A percentile compares a stretch with the other conserved stretches of the same genome.
These are phyloP conservation scores for Daubentonia madagascariensis DNA, from an alignment of 2,113 vertebrate species.

Conservation along the genomic window DNA sequence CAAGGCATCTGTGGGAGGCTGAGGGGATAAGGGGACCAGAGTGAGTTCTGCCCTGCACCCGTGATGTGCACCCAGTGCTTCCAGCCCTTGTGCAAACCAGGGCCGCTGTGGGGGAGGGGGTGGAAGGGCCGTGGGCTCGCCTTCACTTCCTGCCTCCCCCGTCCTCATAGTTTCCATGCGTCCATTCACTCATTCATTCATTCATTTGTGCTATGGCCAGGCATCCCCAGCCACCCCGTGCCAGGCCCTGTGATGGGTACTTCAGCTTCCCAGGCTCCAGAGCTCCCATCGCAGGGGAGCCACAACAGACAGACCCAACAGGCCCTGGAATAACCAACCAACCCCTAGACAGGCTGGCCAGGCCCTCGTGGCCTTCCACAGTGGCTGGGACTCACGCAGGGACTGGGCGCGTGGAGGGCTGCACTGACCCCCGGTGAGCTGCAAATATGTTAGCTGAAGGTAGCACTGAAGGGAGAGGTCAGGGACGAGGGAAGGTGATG, in stretches of 20 bases:
- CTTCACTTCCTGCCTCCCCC: fast-evolving
- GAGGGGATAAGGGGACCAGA: too few relatives aligned
- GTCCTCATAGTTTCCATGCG: too few relatives aligned
- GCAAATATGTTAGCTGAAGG: neutral
- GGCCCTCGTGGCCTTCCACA: constrained; percentile 52
- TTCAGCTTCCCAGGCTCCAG: neutral
- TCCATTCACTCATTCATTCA: neutral
- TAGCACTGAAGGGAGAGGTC: neutral
- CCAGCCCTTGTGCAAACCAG: neutral
- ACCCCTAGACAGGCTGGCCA: neutral
- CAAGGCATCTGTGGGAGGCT: neutral
- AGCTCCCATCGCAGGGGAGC: neutral
- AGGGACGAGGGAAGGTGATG: neutral
- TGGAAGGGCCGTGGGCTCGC: neutral
- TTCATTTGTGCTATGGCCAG: neutral
- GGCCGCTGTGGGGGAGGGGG: fast-evolving
- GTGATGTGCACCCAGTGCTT: too few relatives aligned
- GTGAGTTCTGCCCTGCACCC: fast-evolving
- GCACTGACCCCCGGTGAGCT: neutral
- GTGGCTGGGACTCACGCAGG: constrained; percentile 78
- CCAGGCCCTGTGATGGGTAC: neutral
- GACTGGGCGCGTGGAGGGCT: constrained; percentile 71
- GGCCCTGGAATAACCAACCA: neutral
- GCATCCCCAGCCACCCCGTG: fast-evolving
- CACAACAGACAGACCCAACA: neutral